Conservation (phyloP, 2,888 invertebrate genomes). For the Seira sanloemensis region DNA sequence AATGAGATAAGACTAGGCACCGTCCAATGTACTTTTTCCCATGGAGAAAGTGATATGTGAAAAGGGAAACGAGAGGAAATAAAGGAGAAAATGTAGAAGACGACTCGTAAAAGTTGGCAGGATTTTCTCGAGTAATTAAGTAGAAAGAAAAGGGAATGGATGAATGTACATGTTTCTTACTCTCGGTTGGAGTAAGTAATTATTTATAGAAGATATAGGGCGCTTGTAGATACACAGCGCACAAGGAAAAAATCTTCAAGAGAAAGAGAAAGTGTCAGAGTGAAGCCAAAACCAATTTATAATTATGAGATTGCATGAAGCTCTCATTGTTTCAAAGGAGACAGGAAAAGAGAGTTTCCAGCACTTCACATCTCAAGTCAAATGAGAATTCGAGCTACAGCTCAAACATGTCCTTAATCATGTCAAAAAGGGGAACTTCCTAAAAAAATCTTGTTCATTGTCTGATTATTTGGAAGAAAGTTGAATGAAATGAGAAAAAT, state of each 20-base stretch:
- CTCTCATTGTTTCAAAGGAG: background rate
- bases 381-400: background rate
- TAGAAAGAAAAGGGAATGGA: conserved; percentile 8
- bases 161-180: background rate
- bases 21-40: background rate
- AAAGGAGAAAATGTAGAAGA: background rate
- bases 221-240: conserved; percentile 5
- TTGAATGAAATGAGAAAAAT: background rate
- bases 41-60: background rate
- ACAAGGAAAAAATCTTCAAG: background rate
- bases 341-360: background rate
- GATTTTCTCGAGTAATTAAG: conserved; percentile 41
- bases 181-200: conserved; percentile 16
- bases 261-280: conserved; percentile 18
- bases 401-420: conserved; percentile 43
- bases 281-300: conserved; percentile 32
- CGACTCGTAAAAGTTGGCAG: background rate
- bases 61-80: conserved; percentile 8
- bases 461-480: too few relatives aligned
- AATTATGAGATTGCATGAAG: conserved; percentile 27
- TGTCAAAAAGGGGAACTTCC: conserved; percentile 50
- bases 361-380: too few relatives aligned
- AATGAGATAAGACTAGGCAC: conserved; percentile 11
- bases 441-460: too few relatives aligned
- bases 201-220: conserved; percentile 31